Evolutionary conservation across 1,140 invertebrate genomes (phyloP), one percentile per base, ranked within the genome.

Genomic region (Sitobion miscanthi): DNA sequence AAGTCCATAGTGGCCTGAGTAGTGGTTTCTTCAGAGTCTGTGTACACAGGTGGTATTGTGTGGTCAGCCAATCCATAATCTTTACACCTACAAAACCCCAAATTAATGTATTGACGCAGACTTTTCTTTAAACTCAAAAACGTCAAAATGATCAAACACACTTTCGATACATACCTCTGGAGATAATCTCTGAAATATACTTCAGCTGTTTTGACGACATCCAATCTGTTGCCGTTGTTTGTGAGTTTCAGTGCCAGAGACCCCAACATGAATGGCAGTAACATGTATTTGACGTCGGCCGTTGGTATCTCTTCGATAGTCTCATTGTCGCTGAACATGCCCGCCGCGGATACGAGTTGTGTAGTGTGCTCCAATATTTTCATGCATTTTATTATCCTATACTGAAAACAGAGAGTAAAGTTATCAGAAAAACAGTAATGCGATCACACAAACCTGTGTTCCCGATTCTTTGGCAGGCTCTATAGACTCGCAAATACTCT

Each of bases 241-340:
- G 96, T 97, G n/a, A 97, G 94, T 95, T 97, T 97, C 91, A 97
- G 95, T 23, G 96, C 96, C 0, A 98, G 95, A 25, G 96, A 97
- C 0, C 98, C 98, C 23, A 99, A 96, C 35, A 98, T 95, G 38
- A 97, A 98, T 0, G 98, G 98, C 30, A 99, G 94, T 2, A 99
- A 95, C 88, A 99, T 96, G 94, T 98, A 98, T 94, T 98, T 98
- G 5, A 99, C 95, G 94, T 98, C 97, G 94, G 97, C 97, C 25
- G 98, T 98, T 0, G 98, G 95, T 23, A 99, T 95, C 96, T 99
- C 99, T 91, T 98, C 98, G 82, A 98, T 96, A 47, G 95, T 96
- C 96, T 99, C 99, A 95, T 99, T 99, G 54, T 95, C 95, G 95
- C 98, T 99, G 94, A 99, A 99, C 95, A 99, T 96, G 86, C 96